Evolutionary conservation across 1,140 invertebrate genomes (phyloP).

Genomic region (Himalopsyche phryganea): DNA sequence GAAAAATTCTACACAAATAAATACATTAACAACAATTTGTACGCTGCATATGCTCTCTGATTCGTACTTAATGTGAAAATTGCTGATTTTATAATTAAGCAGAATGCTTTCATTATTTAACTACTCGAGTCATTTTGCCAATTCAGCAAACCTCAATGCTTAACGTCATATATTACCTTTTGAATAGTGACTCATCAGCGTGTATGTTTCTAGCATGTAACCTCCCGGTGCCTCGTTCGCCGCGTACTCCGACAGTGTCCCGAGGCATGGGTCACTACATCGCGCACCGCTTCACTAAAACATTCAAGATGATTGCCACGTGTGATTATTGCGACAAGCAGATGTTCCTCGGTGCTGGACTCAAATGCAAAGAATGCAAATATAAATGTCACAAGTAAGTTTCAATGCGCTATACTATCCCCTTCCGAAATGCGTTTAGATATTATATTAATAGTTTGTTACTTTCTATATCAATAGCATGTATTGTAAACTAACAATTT

Average conservation of each 20-base stretch:
- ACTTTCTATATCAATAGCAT: too few species aligned
- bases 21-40: too few species aligned
- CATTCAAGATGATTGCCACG: slow-evolving; percentile 82
- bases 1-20: too few species aligned
- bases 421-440: background rate
- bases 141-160: too few species aligned
- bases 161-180: too few species aligned
- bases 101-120: too few species aligned
- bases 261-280: slow-evolving; percentile 87
- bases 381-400: slow-evolving; percentile 76
- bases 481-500: too few species aligned
- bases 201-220: slow-evolving; percentile 38
- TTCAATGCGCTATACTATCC: background rate
- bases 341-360: slow-evolving; percentile 79
- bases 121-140: too few species aligned
- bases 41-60: too few species aligned
- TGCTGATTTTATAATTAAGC: too few species aligned
- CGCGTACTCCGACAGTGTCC: slow-evolving; percentile 65
- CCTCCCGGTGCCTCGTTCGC: slow-evolving; percentile 70
- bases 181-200: too few species aligned
- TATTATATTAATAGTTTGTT: background rate
- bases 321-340: slow-evolving; percentile 90
- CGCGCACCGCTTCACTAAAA: slow-evolving; percentile 85
- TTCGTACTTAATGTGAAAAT: too few species aligned
- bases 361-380: slow-evolving; percentile 94